Base-by-base conservation (phyloP, 2,113 vertebrate species). In the Ochotona princeps region DNA sequence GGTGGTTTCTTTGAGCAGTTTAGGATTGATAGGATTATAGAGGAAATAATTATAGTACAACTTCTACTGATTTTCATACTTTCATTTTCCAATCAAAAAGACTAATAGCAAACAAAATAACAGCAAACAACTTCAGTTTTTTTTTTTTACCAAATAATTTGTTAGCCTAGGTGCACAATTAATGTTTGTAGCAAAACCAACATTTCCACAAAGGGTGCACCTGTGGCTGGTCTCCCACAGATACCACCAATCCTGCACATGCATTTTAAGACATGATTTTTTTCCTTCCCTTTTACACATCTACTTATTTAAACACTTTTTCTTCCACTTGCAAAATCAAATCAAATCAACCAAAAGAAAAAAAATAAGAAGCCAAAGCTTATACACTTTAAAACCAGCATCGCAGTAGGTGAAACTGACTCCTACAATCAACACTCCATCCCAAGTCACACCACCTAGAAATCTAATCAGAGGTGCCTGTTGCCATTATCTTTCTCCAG, bases 251-350 rank as follows among this genome's bases (percentile, higher is more conserved):
- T 26, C 51, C 63, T 66, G 1, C 4, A 32, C 26, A n/a, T 30
- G 23, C 8, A n/a, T 80, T 85, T 75, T 25, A 1, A 8, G 65
- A 80, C 81, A 66, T 7, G 25, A 67, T 38, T 73, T 38, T 5
- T 72, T 26, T 60, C 38, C 11, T 47, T 10, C 12, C 49, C 44
- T 20, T 17, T 72, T 15, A 74, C 2, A 9, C 20, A 1, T 38
- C 12, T 14, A 14, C 49, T 82, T 67, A 73, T 11, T 88, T 66
- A 66, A 74, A 79, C 28, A 67, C 17, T 65, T 83, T 67, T 69
- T 30, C 30, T 84, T 73, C 25, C 60, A 72, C 81, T 82, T 57
- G 44, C 60, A 28, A 57, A 83, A 78, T 11, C 67, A 83, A 91
- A 81, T 4, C 30, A 61, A 78, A 89, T 30, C 25, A 65, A 67